A percentile compares a stretch with the other conserved stretches of the same genome.
phyloP scores from a whole-genome alignment of 2,888 invertebrate species.

The Eurois occulta region DNA sequence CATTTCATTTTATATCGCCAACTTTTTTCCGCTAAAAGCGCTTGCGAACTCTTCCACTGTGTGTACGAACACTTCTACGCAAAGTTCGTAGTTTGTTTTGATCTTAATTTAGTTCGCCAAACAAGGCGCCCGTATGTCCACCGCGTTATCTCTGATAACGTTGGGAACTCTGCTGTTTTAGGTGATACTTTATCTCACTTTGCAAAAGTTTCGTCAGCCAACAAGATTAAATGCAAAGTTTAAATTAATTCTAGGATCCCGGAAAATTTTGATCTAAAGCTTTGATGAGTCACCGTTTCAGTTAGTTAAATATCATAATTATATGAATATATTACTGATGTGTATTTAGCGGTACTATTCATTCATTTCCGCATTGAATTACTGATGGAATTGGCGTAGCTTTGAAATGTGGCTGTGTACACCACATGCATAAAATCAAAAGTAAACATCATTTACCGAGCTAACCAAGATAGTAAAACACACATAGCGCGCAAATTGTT shows the following conservation, averaged over 20 bases:
- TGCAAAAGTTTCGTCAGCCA: slow-evolving; percentile 85
- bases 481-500: slow-evolving; percentile 56
- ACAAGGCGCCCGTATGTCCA: slow-evolving; percentile 66
- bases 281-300: slow-evolving; percentile 70
- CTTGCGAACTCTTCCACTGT: slow-evolving; percentile 11
- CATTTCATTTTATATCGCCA: slow-evolving; percentile 21
- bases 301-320: slow-evolving; percentile 23
- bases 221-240: slow-evolving; percentile 89
- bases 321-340: slow-evolving; percentile 2
- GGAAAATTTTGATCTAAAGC: slow-evolving; percentile 81
- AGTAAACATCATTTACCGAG: slow-evolving; percentile 43
- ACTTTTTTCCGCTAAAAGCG: slow-evolving; percentile 15
- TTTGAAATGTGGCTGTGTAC: slow-evolving; percentile 40
- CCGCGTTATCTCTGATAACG: slow-evolving; percentile 79
- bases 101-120: slow-evolving; percentile 59
- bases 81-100: slow-evolving; percentile 55
- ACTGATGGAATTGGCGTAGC: slow-evolving; percentile 11
- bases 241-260: slow-evolving; percentile 87
- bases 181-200: slow-evolving; percentile 87
- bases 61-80: slow-evolving; percentile 27
- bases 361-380: slow-evolving; percentile 10
- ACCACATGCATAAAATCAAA: slow-evolving; percentile 53
- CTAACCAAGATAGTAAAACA: slow-evolving; percentile 52
- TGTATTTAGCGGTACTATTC: slow-evolving; percentile 2
- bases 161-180: slow-evolving; percentile 82